These are phyloP conservation scores for Sacculina carcini DNA, from an alignment of 2,888 invertebrate genomes.

Conservation along the genomic window DNA sequence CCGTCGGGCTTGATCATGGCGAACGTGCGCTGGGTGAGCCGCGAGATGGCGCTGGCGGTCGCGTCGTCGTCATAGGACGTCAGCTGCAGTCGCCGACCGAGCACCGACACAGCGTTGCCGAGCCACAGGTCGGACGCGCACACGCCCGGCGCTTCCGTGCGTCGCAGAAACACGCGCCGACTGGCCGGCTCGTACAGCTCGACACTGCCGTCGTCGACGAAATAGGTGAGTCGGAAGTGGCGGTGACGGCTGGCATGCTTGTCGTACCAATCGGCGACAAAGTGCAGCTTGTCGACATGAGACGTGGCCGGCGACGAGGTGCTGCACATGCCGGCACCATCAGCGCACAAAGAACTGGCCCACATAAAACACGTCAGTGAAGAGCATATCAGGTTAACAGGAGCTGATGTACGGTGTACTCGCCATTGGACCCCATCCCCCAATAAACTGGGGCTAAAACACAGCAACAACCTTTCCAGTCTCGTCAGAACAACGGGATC, in stretches of 20 bases:
- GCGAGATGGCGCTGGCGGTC: conserved; percentile 16
- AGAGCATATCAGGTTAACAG: too few species aligned
- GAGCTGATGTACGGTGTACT: too few species aligned
- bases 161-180: conserved; percentile 19
- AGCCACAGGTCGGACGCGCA: conserved; percentile 19
- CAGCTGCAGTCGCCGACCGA: conserved; percentile 19
- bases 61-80: conserved; percentile 21
- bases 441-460: too few species aligned
- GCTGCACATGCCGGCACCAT: too few species aligned
- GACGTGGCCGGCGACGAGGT: too few species aligned
- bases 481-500: too few species aligned
- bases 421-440: too few species aligned
- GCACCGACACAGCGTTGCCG: conserved; percentile 20
- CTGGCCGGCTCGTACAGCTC: conserved; percentile 34
- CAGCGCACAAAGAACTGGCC: too few species aligned
- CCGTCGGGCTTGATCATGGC: conserved; percentile 48
- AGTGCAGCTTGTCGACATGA: conserved; percentile 15
- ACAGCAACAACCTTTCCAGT: too few species aligned
- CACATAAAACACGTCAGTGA: too few species aligned
- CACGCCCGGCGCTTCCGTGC: conserved; percentile 18
- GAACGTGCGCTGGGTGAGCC: conserved; percentile 28
- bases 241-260: conserved; percentile 42
- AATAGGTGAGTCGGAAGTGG: conserved; percentile 48
- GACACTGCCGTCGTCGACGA: conserved; percentile 43
- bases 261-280: conserved; percentile 59